Evolutionary conservation across 2,888 invertebrate genomes (phyloP).

Genomic region (Melieria picta): DNA sequence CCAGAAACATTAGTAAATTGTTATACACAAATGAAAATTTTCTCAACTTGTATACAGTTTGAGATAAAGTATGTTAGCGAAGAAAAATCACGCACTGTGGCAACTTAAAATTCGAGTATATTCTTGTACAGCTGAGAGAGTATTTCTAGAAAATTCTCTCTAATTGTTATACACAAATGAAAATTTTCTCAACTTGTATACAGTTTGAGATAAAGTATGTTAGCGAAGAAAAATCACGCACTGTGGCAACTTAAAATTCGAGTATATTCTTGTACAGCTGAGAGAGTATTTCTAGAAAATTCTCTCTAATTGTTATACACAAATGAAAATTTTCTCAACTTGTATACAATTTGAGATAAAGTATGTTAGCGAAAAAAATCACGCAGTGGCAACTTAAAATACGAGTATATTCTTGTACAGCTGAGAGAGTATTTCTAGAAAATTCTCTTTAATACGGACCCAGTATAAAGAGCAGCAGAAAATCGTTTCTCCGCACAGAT

Average conservation of each 20-base stretch:
- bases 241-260: neutral
- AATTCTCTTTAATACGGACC: neutral
- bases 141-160: neutral
- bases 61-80: no score
- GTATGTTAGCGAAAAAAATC: no score
- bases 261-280: conserved; percentile 24
- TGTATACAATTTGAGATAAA: no score
- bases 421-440: neutral
- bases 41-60: neutral
- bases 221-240: no score
- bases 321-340: neutral
- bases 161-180: neutral
- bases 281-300: neutral
- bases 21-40: neutral
- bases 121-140: conserved; percentile 9
- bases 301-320: neutral
- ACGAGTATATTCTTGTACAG: conserved; percentile 30
- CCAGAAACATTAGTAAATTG: no score
- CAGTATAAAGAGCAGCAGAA: neutral
- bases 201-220: no score
- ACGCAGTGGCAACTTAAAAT: neutral
- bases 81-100: no score
- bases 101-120: conserved; percentile 20
- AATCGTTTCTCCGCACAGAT: neutral
- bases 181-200: neutral